These are phyloP conservation scores for Conopomorpha cramerella DNA, from an alignment of 1,140 invertebrate species.

Conservation along the genomic window DNA sequence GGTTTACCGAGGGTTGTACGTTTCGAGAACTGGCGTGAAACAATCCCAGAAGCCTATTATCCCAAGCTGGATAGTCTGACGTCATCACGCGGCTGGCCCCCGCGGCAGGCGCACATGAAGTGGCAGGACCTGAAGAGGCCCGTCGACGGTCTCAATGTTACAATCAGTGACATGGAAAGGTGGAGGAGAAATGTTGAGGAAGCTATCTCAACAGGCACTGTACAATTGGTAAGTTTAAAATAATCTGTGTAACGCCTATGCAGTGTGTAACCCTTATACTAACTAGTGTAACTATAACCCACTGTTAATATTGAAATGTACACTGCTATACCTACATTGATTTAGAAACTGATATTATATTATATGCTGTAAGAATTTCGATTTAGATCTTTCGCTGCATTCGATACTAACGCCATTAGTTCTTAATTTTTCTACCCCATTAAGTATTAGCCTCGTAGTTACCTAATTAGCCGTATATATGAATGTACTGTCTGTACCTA, in stretches of 20 bases:
- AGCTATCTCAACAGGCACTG: conserved; percentile 64
- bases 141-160: conserved; percentile 58
- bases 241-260: neutral
- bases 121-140: conserved; percentile 59
- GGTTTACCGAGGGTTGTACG: conserved; percentile 53
- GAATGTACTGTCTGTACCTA: no score
- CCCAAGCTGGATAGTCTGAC: conserved; percentile 64
- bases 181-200: conserved; percentile 66
- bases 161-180: conserved; percentile 61
- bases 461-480: no score
- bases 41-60: conserved; percentile 63
- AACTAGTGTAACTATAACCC: no score
- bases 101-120: conserved; percentile 51
- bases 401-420: no score
- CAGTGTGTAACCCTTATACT: no score
- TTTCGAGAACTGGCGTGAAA: conserved; percentile 58
- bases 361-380: no score
- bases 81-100: conserved; percentile 58
- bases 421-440: no score
- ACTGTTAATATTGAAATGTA: no score
- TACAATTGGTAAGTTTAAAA: conserved; percentile 15
- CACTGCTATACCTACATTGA: no score
- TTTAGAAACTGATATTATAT: no score
- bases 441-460: no score
- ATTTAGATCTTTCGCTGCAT: no score